Evolutionary conservation across 64 coral and sea anemone species (phyloP).

Genomic region (Stichodactyla helianthus): DNA sequence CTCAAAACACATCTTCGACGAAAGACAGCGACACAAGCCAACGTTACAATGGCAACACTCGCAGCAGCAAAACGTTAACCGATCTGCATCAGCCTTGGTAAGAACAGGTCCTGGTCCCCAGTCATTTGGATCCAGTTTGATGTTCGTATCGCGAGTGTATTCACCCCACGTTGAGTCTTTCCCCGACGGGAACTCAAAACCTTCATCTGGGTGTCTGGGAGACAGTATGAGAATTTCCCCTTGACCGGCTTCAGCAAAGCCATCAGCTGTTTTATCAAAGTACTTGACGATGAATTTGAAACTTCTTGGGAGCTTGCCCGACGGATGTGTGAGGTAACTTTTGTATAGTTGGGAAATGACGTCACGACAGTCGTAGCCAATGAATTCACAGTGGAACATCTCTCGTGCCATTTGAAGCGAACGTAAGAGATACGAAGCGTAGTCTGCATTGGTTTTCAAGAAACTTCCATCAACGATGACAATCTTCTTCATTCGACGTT

Average conservation of each 20-base stretch:
- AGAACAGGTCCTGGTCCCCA: constrained; percentile 77
- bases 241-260: constrained; percentile 33
- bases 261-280: constrained; percentile 46
- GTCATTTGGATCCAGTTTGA: constrained; percentile 28
- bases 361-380: constrained; percentile 65
- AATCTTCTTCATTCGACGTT: constrained; percentile 72
- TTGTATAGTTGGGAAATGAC: constrained; percentile 68
- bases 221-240: constrained; percentile 69
- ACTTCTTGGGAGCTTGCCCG: constrained; percentile 46
- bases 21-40: constrained; percentile 16
- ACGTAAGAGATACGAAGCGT: constrained; percentile 51
- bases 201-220: constrained; percentile 15
- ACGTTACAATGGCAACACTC: constrained; percentile 42
- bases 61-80: constrained; percentile 51
- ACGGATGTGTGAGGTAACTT: constrained; percentile 48
- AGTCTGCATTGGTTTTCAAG: constrained; percentile 42
- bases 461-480: constrained; percentile 73
- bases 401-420: constrained; percentile 71
- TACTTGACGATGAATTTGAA: constrained; percentile 79
- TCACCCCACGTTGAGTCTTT: constrained; percentile 43
- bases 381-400: constrained; percentile 66
- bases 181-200: not conserved
- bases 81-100: constrained; percentile 28
- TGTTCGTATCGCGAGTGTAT: constrained; percentile 25
- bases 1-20: constrained; percentile 39